Evolutionary conservation across 2,888 invertebrate genomes (phyloP).

Genomic region (Eristalis pertinax): DNA sequence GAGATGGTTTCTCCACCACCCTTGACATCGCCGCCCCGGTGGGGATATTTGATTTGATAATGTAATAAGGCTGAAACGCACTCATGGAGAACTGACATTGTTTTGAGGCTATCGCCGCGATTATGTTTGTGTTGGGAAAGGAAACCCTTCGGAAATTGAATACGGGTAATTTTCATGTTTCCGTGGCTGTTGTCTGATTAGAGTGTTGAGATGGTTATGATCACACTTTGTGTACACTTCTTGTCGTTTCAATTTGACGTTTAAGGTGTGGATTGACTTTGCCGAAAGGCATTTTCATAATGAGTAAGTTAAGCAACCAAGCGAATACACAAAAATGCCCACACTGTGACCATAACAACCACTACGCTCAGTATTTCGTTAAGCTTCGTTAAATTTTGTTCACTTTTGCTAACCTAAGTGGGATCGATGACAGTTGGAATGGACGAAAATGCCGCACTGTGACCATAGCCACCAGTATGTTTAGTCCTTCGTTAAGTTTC

Average conservation of each 20-base stretch:
- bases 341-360: too few relatives aligned
- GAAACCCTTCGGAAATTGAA: not conserved
- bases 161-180: not conserved
- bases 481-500: too few relatives aligned
- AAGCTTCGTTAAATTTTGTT: too few relatives aligned
- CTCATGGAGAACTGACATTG: slow-evolving; percentile 7
- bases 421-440: too few relatives aligned
- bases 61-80: not conserved
- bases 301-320: too few relatives aligned
- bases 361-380: too few relatives aligned
- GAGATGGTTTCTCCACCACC: not conserved
- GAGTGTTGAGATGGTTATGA: not conserved
- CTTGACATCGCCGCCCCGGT: not conserved
- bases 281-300: not conserved
- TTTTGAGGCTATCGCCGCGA: not conserved
- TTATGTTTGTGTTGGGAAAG: not conserved
- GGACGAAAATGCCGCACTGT: too few relatives aligned
- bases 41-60: slow-evolving; percentile 5
- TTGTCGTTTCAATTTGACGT: not conserved
- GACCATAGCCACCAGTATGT: too few relatives aligned
- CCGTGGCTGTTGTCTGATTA: not conserved
- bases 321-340: too few relatives aligned
- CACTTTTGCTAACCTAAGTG: too few relatives aligned
- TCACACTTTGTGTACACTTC: not conserved
- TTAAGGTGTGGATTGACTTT: not conserved